These are phyloP conservation scores for Bombyx huttoni DNA, from an alignment of 2,888 invertebrate species.

Conservation along the genomic window DNA sequence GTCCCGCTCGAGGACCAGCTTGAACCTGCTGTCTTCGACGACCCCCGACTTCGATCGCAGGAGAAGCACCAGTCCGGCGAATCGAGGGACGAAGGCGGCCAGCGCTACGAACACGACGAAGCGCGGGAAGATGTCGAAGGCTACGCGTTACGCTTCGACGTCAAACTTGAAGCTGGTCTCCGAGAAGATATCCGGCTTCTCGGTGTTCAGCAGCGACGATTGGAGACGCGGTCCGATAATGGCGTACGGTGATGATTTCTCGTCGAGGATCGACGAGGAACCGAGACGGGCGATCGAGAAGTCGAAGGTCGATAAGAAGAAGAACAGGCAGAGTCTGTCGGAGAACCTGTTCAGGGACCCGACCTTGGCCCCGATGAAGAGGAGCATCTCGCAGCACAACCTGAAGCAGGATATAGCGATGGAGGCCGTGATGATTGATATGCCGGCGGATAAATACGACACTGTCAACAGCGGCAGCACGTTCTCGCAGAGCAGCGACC, in stretches of 20 bases:
- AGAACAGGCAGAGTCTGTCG: constrained; percentile 44
- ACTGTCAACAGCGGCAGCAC: constrained; percentile 35
- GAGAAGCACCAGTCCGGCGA: constrained; percentile 40
- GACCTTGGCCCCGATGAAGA: constrained; percentile 19
- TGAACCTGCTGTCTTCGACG: constrained; percentile 47
- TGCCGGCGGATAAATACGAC: constrained; percentile 41
- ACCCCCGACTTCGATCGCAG: constrained; percentile 44
- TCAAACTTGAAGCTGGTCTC: constrained; percentile 54
- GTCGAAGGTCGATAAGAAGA: constrained; percentile 25
- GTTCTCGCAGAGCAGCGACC: constrained; percentile 19
- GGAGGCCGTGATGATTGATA: constrained; percentile 56
- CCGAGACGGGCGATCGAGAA: constrained; percentile 17
- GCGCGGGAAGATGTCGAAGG: constrained; percentile 37
- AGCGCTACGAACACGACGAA: constrained; percentile 36
- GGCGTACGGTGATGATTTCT: constrained; percentile 37
- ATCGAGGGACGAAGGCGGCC: constrained; percentile 29
- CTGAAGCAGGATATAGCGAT: constrained; percentile 50
- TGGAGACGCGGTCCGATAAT: constrained; percentile 47
- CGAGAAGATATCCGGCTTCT: constrained; percentile 58
- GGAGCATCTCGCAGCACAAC: constrained; percentile 52
- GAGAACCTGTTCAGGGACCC: constrained; percentile 33
- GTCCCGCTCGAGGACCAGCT: constrained; percentile 69
- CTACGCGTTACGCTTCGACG: constrained; percentile 44
- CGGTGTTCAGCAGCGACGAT: constrained; percentile 43
- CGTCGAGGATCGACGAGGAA: constrained; percentile 25